Evolutionary conservation across 2,113 vertebrate species (phyloP), one percentile per base, ranked within the genome.

Genomic region (Pachyramphus minor): DNA sequence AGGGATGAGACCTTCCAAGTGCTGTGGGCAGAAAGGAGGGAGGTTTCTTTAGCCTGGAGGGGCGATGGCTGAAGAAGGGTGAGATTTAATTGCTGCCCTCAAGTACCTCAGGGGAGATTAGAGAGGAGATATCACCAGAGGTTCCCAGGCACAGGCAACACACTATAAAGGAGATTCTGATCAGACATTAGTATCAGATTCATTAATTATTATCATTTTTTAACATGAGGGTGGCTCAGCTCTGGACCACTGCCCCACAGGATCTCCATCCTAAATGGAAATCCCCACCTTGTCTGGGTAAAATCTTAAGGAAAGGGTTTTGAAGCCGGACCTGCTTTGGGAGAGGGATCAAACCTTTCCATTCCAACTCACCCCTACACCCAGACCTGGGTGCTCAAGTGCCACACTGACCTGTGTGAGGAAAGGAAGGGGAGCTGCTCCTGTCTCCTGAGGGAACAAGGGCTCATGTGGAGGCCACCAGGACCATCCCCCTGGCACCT

Each of bases 371-470:
- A 8, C 2, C 3, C 33, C 59, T 18, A 39, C 21, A 7, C 28
- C 6, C 47, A 18, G 4, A 9, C 9, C 0, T 35, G 47, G 55
- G 41, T 6, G 13, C 23, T 9, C 5, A 10, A 33, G 52, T 14
- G 28, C 42, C 37, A 4, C 0, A 8, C 1, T 28, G 13, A 23
- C 18, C 20, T 6, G 9, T 6, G 9, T 14, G 44, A 11, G 0
- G 1, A 4, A 22, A 35, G 37, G 41, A 22, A 41, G 45, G 19
- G 1, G 63, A 80, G 28, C 17, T 52, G 67, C 64, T 39, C 25
- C 33, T 21, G 15, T 2, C 27, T 31, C 15, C 58, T 27, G 22
- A 30, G 37, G 52, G 45, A 18, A 24, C 2, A 0, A 5, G 4
- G 52, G 59, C 64, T 64, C 53, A 28, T 11, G 1, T 2, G 52